Percentiles rank a stretch among this genome's conserved stretches.
These are phyloP conservation scores for Lycia hirtaria DNA, from an alignment of 2,888 invertebrate species.

Conservation along the genomic window DNA sequence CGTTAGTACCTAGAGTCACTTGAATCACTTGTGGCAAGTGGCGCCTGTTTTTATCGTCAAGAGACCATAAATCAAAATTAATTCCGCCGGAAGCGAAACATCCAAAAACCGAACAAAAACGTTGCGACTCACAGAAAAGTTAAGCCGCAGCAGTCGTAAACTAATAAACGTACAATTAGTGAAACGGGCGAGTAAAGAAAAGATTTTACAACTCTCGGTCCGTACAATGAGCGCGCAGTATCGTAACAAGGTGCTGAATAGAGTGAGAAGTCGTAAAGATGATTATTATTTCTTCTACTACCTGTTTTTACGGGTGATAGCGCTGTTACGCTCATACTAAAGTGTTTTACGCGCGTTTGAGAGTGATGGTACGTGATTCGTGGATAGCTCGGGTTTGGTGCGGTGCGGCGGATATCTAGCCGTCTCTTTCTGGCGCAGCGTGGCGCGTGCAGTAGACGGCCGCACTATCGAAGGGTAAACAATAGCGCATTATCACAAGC, in stretches of 20 bases:
- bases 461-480: constrained; percentile 85
- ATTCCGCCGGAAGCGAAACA: constrained; percentile 40
- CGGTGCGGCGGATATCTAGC: constrained; percentile 59
- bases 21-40: constrained; percentile 22
- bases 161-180: constrained; percentile 86
- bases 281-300: constrained; percentile 87
- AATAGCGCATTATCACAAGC: constrained; percentile 84
- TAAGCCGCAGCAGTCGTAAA: constrained; percentile 82
- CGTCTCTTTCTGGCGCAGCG: constrained; percentile 73
- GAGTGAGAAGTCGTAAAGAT: constrained; percentile 87
- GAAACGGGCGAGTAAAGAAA: constrained; percentile 84
- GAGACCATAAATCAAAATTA: constrained; percentile 28
- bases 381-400: constrained; percentile 61
- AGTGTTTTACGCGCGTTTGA: constrained; percentile 51
- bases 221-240: constrained; percentile 84
- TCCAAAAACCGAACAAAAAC: constrained; percentile 68
- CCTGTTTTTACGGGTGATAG: constrained; percentile 83
- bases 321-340: constrained; percentile 67
- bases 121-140: constrained; percentile 77
- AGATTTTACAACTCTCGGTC: constrained; percentile 84
- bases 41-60: constrained; percentile 31
- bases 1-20: constrained; percentile 2
- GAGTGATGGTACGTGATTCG: constrained; percentile 64
- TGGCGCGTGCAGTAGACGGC: constrained; percentile 80
- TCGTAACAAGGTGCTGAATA: constrained; percentile 86